Evolutionary conservation across 2,888 invertebrate genomes (phyloP).

Genomic region (Mimachlamys varia): DNA sequence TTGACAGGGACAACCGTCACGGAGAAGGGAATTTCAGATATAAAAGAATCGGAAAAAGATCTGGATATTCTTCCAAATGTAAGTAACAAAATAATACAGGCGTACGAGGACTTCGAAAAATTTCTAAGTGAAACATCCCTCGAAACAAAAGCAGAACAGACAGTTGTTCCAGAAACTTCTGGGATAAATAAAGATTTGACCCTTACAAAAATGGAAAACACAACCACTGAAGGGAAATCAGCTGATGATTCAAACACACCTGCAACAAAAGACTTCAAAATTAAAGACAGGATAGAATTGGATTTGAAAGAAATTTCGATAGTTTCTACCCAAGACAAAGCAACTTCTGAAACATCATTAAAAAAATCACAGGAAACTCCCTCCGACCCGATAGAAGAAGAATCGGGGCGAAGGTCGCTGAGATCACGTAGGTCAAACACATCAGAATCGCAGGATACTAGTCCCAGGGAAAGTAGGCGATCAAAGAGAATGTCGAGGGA

Average conservation of each 20-base stretch:
- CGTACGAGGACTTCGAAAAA: neutral
- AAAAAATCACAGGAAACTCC: neutral
- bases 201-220: neutral
- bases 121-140: neutral
- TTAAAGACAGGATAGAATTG: neutral
- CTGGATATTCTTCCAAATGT: neutral
- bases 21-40: neutral
- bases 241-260: neutral
- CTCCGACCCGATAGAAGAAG: constrained; percentile 37
- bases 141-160: neutral
- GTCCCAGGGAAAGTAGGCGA: constrained; percentile 6
- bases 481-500: constrained; percentile 16
- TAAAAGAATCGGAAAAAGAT: neutral
- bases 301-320: neutral
- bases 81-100: constrained; percentile 12
- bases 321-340: neutral
- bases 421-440: constrained; percentile 44
- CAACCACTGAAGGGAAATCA: neutral
- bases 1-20: neutral
- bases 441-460: neutral
- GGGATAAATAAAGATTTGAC: neutral
- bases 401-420: constrained; percentile 44
- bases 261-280: neutral
- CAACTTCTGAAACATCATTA: neutral
- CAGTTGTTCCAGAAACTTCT: neutral